Base-by-base conservation (phyloP, 1,140 invertebrate genomes). In the Myzus persicae region DNA sequence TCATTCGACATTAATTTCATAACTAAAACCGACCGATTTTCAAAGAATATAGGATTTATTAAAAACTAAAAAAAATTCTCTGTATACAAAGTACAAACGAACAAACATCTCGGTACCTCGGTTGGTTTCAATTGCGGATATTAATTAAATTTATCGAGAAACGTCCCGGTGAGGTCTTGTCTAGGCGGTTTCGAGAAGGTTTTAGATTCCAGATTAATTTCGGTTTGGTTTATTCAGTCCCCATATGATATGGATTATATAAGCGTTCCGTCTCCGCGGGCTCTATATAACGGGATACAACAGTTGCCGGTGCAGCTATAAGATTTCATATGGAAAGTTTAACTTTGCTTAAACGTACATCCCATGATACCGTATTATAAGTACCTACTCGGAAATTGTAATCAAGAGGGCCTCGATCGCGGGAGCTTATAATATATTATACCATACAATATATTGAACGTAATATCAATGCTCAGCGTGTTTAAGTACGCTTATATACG, bases 1-100 rank as follows among this genome's bases (percentile, higher is more conserved):
- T 76, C 59, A 76, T 76, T 36, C 14, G 4, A 14, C 31, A 11
- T 67, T 67, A 67, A 67, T n/a, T 67, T 67, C 26, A 67, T 14
- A 31, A 14, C 59, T 0, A 67, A 67, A 31, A 67, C 9, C 31
- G 59, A 67, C 31, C 31, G 31, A 67, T 11, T 67, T 67, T 11
- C 14, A 67, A 67, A 59, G 14, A 67, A 59, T 26, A n/a, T n/a
- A 67, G 11, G 9, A 31, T 31, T 67, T 67, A 31, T 67, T 67
- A 14, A 67, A 59, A 31, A 8, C 20, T 1, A 46, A 46, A 54
- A 54, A 54, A 59, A 59, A 59, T 26, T 67, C 31, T n/a, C 31
- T 26, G 8, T 26, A 1, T 3, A 0, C 2, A 2, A 44, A 44
- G 3, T 18, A 46, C 14, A 14, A n/a, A 11, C 2, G 9, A 67